Conservation (phyloP, 2,113 vertebrate species). For the Corapipo altera region DNA sequence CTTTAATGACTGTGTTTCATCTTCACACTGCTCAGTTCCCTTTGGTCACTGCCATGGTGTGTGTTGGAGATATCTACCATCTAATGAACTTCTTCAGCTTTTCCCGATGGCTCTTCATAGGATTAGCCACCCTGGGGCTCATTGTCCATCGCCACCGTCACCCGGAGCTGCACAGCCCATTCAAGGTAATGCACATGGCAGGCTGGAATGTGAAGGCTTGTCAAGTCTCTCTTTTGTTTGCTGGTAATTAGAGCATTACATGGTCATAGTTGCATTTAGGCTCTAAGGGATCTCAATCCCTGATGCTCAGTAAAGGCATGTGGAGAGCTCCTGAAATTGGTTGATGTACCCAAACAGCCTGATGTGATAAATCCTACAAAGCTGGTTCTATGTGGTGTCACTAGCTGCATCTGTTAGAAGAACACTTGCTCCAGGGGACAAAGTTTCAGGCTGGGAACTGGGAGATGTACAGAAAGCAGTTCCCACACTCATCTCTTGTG, state of each 20-base stretch:
- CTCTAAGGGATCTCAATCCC: background rate
- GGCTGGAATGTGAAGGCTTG: background rate
- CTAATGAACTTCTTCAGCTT: constrained; percentile 89
- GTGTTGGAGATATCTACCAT: constrained; percentile 81
- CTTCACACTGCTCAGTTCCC: constrained; percentile 75
- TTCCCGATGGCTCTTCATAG: constrained; percentile 88
- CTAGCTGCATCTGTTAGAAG: background rate
- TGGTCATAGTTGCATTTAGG: background rate
- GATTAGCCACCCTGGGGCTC: constrained; percentile 81
- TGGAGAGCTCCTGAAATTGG: background rate
- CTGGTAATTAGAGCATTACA: background rate
- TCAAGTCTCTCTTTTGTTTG: background rate
- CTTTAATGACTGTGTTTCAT: constrained; percentile 24
- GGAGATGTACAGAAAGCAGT: background rate
- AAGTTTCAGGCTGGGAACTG: background rate
- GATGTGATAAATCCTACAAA: background rate
- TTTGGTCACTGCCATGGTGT: constrained; percentile 77
- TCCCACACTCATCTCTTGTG: accelerated
- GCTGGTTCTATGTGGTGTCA: background rate
- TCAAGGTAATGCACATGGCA: constrained; percentile 71
- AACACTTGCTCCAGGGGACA: background rate
- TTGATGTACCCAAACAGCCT: background rate
- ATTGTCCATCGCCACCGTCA: constrained; percentile 83
- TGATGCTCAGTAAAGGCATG: background rate
- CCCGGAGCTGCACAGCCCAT: constrained; percentile 80